Base-by-base conservation (phyloP, 2,113 vertebrate species). In the Illadopsis cleaveri region DNA sequence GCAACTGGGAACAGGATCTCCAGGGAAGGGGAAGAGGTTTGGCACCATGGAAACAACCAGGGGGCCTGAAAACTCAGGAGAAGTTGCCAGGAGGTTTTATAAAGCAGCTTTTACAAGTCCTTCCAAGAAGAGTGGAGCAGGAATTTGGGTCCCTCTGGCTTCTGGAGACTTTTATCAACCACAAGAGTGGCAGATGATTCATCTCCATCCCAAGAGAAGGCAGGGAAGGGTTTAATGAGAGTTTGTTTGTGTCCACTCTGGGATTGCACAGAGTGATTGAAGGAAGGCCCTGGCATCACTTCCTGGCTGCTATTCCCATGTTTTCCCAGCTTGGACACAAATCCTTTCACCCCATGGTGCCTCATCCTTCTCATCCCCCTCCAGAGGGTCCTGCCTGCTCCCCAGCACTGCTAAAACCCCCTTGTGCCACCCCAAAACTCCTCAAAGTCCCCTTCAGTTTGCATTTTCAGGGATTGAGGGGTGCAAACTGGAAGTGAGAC, bases 341-440 rank as follows among this genome's bases (percentile, higher is more conserved):
- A 45, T 66, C 50, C 25, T 15, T 92, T 85, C 42, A 37, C 21
- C 56, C 50, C 21, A 1, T 0, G 0, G 27, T 40, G 60, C 77
- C 78, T 65, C 15, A 5, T 27, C 21, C 62, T 80, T 79, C 79
- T 90, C 72, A 58, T 16, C 38, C 16, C 11, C 31, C 2, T 9
- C 71, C 27, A 30, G 19, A 58, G 28, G n/a, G 12, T 61, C 53
- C 61, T 71, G 45, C 28, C 65, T 0, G 0, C 35, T 37, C 53
- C 38, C n/a, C 45, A n/a, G 35, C 38, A 21, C 12, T 25, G 50
- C 38, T 53, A 21, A 61, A 66, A 70, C 3, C 23, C 30, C 50
- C 4, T 22, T n/a, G 33, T 60, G 53, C 58, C n/a, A 28, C 54
- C 61, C 45, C 28, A 23, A 40, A 77, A n/a, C 45, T 30, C 60